Evolutionary conservation across 2,113 vertebrate genomes (phyloP).

Genomic region (Mionectes macconnelli): DNA sequence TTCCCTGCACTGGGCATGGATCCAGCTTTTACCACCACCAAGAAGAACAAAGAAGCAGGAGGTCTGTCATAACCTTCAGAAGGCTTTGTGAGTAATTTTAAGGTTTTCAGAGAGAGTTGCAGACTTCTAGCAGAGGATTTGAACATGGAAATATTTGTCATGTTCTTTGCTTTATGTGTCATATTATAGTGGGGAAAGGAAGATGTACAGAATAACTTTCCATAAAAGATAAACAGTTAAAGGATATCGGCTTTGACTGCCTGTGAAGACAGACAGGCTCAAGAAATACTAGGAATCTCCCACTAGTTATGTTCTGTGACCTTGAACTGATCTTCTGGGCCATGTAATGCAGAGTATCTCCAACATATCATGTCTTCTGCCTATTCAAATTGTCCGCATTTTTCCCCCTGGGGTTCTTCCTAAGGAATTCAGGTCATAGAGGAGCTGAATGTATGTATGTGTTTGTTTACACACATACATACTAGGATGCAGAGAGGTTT

Average conservation of each 20-base stretch:
- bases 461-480: background rate
- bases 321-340: background rate
- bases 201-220: background rate
- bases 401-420: background rate
- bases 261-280: background rate
- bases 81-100: conserved; percentile 2
- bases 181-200: background rate
- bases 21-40: conserved; percentile 41
- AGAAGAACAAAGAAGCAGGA: conserved; percentile 31
- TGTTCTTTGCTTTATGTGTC: background rate
- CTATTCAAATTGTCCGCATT: background rate
- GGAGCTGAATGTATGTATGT: background rate
- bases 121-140: background rate
- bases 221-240: background rate
- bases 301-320: background rate
- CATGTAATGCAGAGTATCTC: background rate
- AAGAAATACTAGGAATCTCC: background rate
- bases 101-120: background rate
- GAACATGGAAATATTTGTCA: background rate
- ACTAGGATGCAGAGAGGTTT: background rate
- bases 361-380: background rate
- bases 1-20: background rate
- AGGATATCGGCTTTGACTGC: background rate
- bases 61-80: conserved; percentile 18
- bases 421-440: background rate